These are phyloP conservation scores for Thymelicus sylvestris DNA, from an alignment of 2,888 invertebrate species.

Conservation along the genomic window DNA sequence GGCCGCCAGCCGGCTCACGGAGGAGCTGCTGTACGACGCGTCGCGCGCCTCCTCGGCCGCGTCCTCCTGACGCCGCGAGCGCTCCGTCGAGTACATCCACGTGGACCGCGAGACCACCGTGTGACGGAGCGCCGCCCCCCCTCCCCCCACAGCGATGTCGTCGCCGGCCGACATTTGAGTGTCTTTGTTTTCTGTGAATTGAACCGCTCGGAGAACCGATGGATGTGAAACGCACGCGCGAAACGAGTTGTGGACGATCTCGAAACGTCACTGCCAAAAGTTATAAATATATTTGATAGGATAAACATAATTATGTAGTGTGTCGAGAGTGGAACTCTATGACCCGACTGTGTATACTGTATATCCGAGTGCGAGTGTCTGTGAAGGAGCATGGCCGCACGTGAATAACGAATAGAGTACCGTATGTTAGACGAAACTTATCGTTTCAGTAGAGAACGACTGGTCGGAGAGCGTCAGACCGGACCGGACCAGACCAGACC, in stretches of 20 bases:
- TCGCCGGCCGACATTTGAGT: background rate
- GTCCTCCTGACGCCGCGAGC: conserved; percentile 94
- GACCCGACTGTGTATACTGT: conserved; percentile 23
- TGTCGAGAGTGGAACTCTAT: conserved; percentile 16
- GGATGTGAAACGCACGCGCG: background rate
- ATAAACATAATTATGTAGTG: conserved; percentile 20
- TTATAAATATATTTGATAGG: conserved; percentile 27
- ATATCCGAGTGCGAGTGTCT: conserved; percentile 22
- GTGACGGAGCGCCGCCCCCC: conserved; percentile 83
- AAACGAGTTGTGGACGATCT: conserved; percentile 24
- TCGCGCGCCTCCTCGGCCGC: conserved; percentile 82
- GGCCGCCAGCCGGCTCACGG: conserved; percentile 87
- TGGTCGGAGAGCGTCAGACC: background rate
- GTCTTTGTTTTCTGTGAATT: background rate
- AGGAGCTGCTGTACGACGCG: conserved; percentile 88
- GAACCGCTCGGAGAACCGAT: background rate
- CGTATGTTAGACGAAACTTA: conserved; percentile 12
- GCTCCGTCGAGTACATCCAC: conserved; percentile 96
- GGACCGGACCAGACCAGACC: too few species aligned
- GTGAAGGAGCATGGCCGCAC: conserved; percentile 8
- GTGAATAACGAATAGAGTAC: conserved; percentile 7
- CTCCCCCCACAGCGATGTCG: conserved; percentile 8
- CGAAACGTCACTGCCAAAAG: conserved; percentile 32
- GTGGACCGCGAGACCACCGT: conserved; percentile 97
- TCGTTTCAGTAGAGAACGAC: conserved; percentile 17